Evolutionary conservation across 2,113 vertebrate species (phyloP), one percentile per base, ranked within the genome.

Genomic region (Trichomycterus rosablanca): DNA sequence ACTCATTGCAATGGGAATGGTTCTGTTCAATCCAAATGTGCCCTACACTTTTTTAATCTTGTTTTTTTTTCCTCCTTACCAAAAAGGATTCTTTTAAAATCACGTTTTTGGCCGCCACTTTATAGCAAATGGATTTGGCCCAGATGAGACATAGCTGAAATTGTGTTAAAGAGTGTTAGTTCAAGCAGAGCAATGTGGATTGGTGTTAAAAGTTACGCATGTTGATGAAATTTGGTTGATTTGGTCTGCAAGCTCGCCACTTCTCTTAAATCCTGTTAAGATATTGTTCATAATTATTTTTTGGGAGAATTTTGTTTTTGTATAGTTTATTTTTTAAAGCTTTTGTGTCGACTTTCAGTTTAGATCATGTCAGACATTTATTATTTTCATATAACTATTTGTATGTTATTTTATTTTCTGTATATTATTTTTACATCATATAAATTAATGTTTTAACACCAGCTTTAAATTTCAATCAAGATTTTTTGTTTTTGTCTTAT

Each of bases 361-460:
- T 86, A 88, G 84, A 92, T 82, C 91, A 87, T 89, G 89, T 92
- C 86, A 85, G 87, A 90, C 89, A 88, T 90, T 83, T 90, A 86
- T 83, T 89, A 87, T 91, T 90, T 90, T 89, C 86, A 88, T 92
- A 86, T 89, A 89, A 86, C 79, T 83, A 72, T 83, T 75, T 80
- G 67, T 78, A 77, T 79, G 74, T 72, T 81, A 74, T 81, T 77
- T 80, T 71, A 86, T 86, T 92, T 81, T 67, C 51, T 92, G 89
- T 94, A 91, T 88, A 90, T 93, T 89, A 89, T 85, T 88, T 87
- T 76, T 86, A 71, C 74, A 80, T 70, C 86, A 89, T 85, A 82
- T 88, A 80, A 89, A 82, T 92, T 93, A 81, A 81, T 83, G 77
- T 76, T 62, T 83, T 80, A 91, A 93, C 89, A 92, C 83, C 87